phyloP scores from a whole-genome alignment of 2,888 invertebrate species.

The Pyralis farinalis region DNA sequence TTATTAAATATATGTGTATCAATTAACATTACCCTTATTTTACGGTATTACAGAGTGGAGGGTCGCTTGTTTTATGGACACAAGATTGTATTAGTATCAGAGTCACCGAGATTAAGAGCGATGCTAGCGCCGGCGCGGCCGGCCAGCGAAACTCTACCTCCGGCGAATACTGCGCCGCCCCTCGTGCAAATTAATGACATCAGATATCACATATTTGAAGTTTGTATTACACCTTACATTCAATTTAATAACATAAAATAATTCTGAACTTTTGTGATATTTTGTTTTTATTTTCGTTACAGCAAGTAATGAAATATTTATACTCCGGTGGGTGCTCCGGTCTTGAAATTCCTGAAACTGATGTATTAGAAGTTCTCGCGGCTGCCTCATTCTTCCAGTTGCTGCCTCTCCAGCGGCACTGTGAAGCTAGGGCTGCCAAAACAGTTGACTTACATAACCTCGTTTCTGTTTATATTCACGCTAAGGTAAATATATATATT shows the following conservation, averaged over 20 bases:
- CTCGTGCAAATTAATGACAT: conserved; percentile 96
- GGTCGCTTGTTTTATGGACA: conserved; percentile 95
- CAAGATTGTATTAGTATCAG: conserved; percentile 95
- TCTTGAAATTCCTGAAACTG: conserved; percentile 88
- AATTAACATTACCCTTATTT: background rate
- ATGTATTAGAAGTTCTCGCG: conserved; percentile 93
- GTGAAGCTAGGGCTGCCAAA: conserved; percentile 91
- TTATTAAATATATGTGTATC: too few relatives aligned
- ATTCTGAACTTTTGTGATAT: too few relatives aligned
- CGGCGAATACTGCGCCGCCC: conserved; percentile 77
- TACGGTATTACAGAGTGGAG: conserved; percentile 89
- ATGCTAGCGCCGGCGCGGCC: conserved; percentile 84
- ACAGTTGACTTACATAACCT: conserved; percentile 93
- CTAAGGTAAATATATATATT: conserved; percentile 83
- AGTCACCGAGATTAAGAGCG: conserved; percentile 91
- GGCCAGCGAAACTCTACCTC: conserved; percentile 35
- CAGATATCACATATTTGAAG: conserved; percentile 95
- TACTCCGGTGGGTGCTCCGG: conserved; percentile 93
- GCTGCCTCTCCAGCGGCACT: conserved; percentile 90
- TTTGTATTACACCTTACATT: too few relatives aligned
- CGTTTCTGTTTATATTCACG: conserved; percentile 95
- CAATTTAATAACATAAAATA: too few relatives aligned
- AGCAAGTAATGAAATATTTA: conserved; percentile 96
- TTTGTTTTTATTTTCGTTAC: too few relatives aligned
- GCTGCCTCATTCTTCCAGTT: conserved; percentile 96